Percentiles rank a stretch among this genome's conserved stretches.
phyloP scores from a whole-genome alignment of 1,140 invertebrate species.

The Cyrtorhinus lividipennis region DNA sequence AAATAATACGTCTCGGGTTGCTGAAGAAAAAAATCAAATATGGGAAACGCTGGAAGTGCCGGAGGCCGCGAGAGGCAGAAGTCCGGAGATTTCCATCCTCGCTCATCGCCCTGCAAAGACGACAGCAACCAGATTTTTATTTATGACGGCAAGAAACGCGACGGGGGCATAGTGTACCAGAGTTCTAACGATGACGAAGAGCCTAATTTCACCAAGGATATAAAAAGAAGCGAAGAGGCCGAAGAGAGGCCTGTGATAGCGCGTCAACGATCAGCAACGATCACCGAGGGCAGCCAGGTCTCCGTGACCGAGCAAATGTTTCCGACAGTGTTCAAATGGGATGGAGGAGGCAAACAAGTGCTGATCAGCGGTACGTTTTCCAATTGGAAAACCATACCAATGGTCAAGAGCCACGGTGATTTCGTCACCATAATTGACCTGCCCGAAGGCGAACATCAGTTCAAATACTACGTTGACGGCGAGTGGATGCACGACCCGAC shows the following conservation, averaged over 20 bases:
- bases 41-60: slow-evolving; percentile 68
- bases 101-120: slow-evolving; percentile 48
- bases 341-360: slow-evolving; percentile 84
- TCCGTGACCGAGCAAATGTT: slow-evolving; percentile 43
- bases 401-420: slow-evolving; percentile 90
- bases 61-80: slow-evolving; percentile 49
- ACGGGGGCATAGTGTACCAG: slow-evolving; percentile 43
- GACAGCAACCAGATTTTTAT: slow-evolving; percentile 46
- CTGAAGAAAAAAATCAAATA: no score
- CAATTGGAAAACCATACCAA: slow-evolving; percentile 89
- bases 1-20: no score
- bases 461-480: slow-evolving; percentile 96
- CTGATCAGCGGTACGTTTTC: slow-evolving; percentile 91
- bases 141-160: slow-evolving; percentile 61
- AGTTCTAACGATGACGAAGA: slow-evolving; percentile 68
- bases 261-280: slow-evolving; percentile 51
- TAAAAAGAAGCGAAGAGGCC: not conserved
- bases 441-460: slow-evolving; percentile 94
- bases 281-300: slow-evolving; percentile 48
- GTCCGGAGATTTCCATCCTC: slow-evolving; percentile 39
- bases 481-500: slow-evolving; percentile 85
- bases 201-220: slow-evolving; percentile 54
- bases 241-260: slow-evolving; percentile 23
- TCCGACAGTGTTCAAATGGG: slow-evolving; percentile 92
- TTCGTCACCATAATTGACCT: slow-evolving; percentile 95